phyloP scores from a whole-genome alignment of 2,113 vertebrate species.

The Aldabrachelys gigantea region DNA sequence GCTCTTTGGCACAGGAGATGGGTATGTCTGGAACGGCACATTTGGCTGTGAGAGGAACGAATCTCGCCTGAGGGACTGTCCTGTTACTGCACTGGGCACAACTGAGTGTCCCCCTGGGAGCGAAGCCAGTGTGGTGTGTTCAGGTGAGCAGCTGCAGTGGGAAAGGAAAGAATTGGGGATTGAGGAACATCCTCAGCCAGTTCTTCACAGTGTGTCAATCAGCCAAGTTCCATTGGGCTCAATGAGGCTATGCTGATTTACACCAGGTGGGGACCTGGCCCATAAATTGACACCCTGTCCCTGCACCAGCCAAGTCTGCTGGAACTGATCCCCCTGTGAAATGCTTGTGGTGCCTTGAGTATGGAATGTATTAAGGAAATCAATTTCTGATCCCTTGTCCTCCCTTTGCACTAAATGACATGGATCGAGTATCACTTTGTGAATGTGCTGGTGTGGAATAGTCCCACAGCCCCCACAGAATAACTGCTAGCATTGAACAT shows the following conservation, averaged over 20 bases:
- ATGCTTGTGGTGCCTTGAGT: not conserved
- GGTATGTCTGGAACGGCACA: constrained; percentile 43
- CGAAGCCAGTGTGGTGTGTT: constrained; percentile 34
- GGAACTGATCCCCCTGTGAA: not conserved
- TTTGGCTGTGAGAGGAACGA: constrained; percentile 64
- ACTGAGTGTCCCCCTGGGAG: constrained; percentile 57
- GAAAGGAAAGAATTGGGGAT: not conserved
- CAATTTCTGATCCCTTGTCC: not conserved
- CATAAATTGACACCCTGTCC: not conserved
- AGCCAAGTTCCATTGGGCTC: not conserved
- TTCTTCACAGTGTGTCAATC: not conserved
- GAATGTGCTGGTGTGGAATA: not conserved
- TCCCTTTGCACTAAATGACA: not conserved
- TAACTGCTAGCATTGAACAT: not conserved
- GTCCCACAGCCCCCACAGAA: too few relatives aligned
- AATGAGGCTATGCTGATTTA: not conserved
- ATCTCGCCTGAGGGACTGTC: not conserved
- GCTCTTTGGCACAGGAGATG: constrained; percentile 38
- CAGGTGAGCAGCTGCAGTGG: constrained; percentile 34
- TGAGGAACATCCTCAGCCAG: not conserved
- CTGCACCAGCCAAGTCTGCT: not conserved
- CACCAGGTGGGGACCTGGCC: not conserved
- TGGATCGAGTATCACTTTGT: not conserved
- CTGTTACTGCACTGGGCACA: not conserved
- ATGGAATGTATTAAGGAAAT: not conserved